Evolutionary conservation across 2,888 invertebrate species (phyloP), one percentile per base, ranked within the genome.

Genomic region (Stenolophus ochropezus): DNA sequence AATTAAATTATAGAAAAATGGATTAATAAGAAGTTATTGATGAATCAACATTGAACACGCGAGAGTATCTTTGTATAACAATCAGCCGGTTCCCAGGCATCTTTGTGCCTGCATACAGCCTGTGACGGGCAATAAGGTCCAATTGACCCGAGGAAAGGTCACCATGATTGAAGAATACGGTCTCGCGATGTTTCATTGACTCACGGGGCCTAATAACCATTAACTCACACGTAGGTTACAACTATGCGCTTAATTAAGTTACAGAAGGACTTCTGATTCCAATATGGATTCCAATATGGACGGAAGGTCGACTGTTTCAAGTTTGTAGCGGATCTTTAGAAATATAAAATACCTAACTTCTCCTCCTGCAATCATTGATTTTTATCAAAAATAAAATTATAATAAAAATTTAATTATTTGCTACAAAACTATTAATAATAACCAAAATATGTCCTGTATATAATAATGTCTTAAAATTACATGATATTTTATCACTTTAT

Each of bases 211-310:
- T 25, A 23, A 25, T 23, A 61, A 14, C 23, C 14, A 61, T 61
- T 61, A 61, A 61, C n/a, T 61, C 61, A 61, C 25, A 14, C 25
- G 61, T 61, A 61, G 25, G 61, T 25, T 58, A 23, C 14, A 11
- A 14, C 61, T 61, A 61, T 61, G 61, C 61, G 61, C 25, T 61
- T 61, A 61, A 61, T 61, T 14, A 61, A 61, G 2, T 61, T 61
- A 61, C 25, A 25, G n/a, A n/a, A 61, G 25, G 21, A 6, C 61
- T 61, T 23, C 4, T 61, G 61, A 61, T 61, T 61, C 2, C 6
- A 25, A 61, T 61, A 23, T 25, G 25, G 23, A n/a, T 3, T n/a
- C n/a, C n/a, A 0, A 61, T 8, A 42, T 11, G 33, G 33, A 11
- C 33, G 8, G 1, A 42, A 42, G 33, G 33, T 42, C 33, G 8